phyloP scores from a whole-genome alignment of 2,113 vertebrate species.

The Lophura nycthemera region DNA sequence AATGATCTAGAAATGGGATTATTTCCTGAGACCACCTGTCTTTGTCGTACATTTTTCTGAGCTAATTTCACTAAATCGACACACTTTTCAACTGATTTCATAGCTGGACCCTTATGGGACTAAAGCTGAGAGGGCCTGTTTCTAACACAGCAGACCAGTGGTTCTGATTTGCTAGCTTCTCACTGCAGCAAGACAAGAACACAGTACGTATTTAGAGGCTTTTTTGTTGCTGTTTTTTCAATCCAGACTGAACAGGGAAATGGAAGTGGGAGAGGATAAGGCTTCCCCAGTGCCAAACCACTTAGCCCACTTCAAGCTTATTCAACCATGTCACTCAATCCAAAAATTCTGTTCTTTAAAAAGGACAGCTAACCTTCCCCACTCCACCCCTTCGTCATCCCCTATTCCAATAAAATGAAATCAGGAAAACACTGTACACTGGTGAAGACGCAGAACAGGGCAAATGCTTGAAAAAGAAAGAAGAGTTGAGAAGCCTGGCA shows the following conservation, averaged over 20 bases:
- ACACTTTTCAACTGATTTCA: conserved; percentile 37
- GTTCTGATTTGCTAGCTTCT: conserved; percentile 55
- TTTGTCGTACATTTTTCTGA: conserved; percentile 51
- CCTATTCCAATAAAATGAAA: conserved; percentile 72
- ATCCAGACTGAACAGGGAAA: conserved; percentile 39
- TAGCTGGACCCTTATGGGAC: conserved; percentile 28
- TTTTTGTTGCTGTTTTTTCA: background rate
- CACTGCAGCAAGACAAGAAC: conserved; percentile 65
- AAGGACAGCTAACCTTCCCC: conserved; percentile 77
- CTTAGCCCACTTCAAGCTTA: conserved; percentile 60
- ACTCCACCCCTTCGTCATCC: conserved; percentile 55
- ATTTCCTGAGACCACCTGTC: conserved; percentile 76
- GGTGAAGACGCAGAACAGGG: conserved; percentile 78
- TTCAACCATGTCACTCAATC: conserved; percentile 66
- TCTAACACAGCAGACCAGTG: conserved; percentile 22
- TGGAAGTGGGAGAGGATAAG: conserved; percentile 62
- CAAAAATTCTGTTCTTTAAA: conserved; percentile 75
- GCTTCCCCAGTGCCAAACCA: conserved; percentile 70
- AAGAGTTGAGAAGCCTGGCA: conserved; percentile 76
- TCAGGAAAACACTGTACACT: conserved; percentile 74
- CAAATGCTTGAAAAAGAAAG: conserved; percentile 75
- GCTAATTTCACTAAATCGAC: conserved; percentile 22
- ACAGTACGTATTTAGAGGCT: conserved; percentile 65
- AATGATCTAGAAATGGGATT: conserved; percentile 73
- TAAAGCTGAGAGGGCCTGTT: conserved; percentile 31